Evolutionary conservation across 2,113 vertebrate species (phyloP).

Genomic region (Carlito syrichta): DNA sequence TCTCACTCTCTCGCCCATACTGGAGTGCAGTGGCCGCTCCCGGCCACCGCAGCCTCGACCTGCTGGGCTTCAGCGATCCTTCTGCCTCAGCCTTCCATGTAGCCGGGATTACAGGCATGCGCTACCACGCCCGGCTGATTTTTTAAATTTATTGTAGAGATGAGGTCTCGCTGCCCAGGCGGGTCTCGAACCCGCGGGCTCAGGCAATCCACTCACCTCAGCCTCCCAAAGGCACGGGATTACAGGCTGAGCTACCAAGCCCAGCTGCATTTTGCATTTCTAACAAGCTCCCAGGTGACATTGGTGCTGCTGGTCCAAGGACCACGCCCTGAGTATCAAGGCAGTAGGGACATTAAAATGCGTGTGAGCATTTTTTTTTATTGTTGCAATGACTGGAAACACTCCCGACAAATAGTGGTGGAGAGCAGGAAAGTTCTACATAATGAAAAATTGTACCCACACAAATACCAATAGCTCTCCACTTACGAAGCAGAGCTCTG

Average conservation of each 20-base stretch:
- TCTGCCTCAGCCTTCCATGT: neutral
- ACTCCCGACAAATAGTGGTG: neutral
- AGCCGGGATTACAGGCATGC: neutral
- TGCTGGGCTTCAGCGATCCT: neutral
- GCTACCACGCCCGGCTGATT: neutral
- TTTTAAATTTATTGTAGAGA: neutral
- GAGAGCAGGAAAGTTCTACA: neutral
- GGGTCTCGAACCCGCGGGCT: neutral
- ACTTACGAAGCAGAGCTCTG: neutral
- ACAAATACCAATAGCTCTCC: neutral
- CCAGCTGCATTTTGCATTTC: neutral
- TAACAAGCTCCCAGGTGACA: neutral
- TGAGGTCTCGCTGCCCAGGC: neutral
- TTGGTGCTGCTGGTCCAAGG: neutral
- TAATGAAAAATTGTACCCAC: neutral
- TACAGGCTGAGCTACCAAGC: neutral
- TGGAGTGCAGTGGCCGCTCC: neutral
- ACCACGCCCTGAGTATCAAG: neutral
- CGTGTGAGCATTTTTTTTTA: neutral
- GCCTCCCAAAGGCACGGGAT: neutral
- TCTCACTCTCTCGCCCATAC: neutral
- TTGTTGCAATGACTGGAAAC: neutral
- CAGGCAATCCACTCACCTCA: neutral
- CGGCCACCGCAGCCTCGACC: neutral
- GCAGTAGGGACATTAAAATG: neutral